phyloP scores from a whole-genome alignment of 92 coral and sea anemone species.

The Muricea muricata region DNA sequence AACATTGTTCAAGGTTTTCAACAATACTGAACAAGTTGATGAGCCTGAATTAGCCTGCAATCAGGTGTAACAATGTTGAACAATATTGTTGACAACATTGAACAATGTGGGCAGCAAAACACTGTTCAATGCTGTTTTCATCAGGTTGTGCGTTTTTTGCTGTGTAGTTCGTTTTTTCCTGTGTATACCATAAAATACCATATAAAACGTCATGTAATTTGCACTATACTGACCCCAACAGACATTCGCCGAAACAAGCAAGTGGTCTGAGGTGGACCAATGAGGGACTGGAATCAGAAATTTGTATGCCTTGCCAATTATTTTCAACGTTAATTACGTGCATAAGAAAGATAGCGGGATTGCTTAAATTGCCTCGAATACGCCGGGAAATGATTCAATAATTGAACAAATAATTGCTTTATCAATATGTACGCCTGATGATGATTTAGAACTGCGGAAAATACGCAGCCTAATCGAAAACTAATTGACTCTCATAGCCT shows the following conservation, averaged over 20 bases:
- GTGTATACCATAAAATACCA: too few species aligned
- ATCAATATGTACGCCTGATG: slow-evolving; percentile 2
- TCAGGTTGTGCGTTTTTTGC: too few species aligned
- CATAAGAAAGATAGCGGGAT: neutral
- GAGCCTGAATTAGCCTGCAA: too few species aligned
- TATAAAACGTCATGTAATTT: too few species aligned
- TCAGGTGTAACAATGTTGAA: too few species aligned
- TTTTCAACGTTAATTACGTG: neutral
- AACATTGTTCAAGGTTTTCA: too few species aligned
- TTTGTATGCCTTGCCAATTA: neutral
- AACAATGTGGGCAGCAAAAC: too few species aligned
- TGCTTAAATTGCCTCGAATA: neutral
- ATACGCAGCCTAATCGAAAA: neutral
- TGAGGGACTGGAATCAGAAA: neutral
- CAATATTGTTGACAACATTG: too few species aligned
- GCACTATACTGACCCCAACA: too few species aligned
- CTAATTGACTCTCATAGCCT: neutral
- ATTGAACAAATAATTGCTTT: slow-evolving; percentile 10
- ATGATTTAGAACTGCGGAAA: neutral
- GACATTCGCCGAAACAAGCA: neutral
- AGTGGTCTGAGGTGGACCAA: neutral
- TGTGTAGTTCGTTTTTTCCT: too few species aligned
- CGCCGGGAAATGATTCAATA: neutral
- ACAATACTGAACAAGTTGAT: too few species aligned
- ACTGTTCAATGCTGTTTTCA: too few species aligned